These are phyloP conservation scores for Drosophila recens DNA, from an alignment of 2,888 invertebrate genomes.

Conservation along the genomic window DNA sequence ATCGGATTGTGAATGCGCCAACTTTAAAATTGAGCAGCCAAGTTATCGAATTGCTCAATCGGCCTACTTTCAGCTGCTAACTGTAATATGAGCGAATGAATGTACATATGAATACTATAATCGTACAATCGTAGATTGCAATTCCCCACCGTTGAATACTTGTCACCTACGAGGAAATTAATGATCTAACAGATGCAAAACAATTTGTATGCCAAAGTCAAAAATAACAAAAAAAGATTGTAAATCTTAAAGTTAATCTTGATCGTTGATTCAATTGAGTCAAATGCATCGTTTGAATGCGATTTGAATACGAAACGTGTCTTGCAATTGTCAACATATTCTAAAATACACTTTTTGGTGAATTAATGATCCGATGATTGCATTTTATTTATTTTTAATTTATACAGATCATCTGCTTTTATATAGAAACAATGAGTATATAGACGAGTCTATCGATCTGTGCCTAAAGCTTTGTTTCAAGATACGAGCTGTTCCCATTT, in stretches of 20 bases:
- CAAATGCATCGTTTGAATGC: constrained; percentile 14
- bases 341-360: neutral
- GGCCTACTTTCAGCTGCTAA: constrained; percentile 41
- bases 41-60: constrained; percentile 9
- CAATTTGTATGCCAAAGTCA: constrained; percentile 45
- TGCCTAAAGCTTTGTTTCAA: neutral
- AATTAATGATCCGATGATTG: constrained; percentile 35
- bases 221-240: constrained; percentile 33
- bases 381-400: neutral
- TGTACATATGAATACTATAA: neutral
- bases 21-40: constrained; percentile 8
- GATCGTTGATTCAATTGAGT: constrained; percentile 27
- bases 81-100: constrained; percentile 16
- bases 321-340: constrained; percentile 15
- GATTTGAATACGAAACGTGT: constrained; percentile 42
- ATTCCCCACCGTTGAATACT: neutral
- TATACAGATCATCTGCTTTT: neutral
- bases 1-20: constrained; percentile 4
- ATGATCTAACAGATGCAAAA: constrained; percentile 24
- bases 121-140: constrained; percentile 17
- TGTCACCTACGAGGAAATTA: constrained; percentile 16
- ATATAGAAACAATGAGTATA: neutral
- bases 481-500: constrained; percentile 47
- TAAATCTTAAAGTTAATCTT: constrained; percentile 30
- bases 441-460: neutral